phyloP scores from a whole-genome alignment of 2,797 vertebrate species.

The Holocentrus rufus region DNA sequence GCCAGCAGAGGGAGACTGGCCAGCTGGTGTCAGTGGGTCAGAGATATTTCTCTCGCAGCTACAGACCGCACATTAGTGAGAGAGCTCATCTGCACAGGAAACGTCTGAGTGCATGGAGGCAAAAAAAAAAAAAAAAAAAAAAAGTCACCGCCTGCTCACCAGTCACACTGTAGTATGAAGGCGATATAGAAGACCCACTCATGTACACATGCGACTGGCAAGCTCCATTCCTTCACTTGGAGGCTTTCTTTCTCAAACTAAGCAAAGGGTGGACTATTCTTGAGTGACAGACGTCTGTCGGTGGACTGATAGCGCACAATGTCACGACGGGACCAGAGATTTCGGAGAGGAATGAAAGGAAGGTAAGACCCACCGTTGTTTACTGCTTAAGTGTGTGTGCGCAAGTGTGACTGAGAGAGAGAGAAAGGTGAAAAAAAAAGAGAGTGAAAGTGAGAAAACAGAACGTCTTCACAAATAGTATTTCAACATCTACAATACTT shows the following conservation, averaged over 20 bases:
- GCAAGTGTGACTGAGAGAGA: slow-evolving; percentile 2
- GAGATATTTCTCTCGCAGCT: slow-evolving; percentile 56
- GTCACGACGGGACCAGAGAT: slow-evolving; percentile 84
- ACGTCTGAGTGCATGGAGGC: slow-evolving; percentile 37
- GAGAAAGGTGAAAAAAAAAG: slow-evolving; percentile 11
- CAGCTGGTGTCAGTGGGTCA: slow-evolving; percentile 63
- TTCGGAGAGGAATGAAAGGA: slow-evolving; percentile 79
- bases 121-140: no score
- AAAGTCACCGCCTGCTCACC: slow-evolving; percentile 48
- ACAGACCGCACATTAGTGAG: slow-evolving; percentile 35
- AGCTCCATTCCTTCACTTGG: slow-evolving; percentile 17
- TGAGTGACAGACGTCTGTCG: slow-evolving; percentile 30
- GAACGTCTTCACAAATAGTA: slow-evolving; percentile 2
- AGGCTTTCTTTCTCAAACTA: slow-evolving; percentile 13
- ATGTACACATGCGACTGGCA: slow-evolving; percentile 29
- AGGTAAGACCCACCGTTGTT: slow-evolving; percentile 70
- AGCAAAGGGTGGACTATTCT: slow-evolving; percentile 29
- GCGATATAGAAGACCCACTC: slow-evolving; percentile 15
- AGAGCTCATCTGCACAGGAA: slow-evolving; percentile 64
- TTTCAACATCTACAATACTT: slow-evolving; percentile 47
- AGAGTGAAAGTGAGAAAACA: neutral
- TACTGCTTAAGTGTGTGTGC: neutral
- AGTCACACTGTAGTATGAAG: slow-evolving; percentile 24
- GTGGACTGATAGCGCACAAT: slow-evolving; percentile 59
- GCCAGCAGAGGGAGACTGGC: slow-evolving; percentile 58